Evolutionary conservation across 2,797 vertebrate genomes (phyloP).

Genomic region (Florisuga fusca): DNA sequence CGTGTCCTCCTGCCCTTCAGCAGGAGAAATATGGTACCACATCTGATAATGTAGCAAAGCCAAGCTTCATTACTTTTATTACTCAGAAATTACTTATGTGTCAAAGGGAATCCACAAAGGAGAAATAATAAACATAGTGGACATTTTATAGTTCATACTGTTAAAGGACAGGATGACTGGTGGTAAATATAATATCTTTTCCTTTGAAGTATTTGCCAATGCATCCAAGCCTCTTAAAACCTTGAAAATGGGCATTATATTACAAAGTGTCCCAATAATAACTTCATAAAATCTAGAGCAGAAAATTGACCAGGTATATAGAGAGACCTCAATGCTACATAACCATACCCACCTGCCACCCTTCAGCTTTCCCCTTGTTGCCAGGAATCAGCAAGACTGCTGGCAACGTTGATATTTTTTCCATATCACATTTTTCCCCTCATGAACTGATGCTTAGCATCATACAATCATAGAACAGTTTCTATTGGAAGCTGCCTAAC

Average conservation of each 20-base stretch:
- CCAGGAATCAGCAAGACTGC: not conserved
- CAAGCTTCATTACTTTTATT: slow-evolving; percentile 13
- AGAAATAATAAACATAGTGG: not conserved
- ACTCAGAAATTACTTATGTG: not conserved
- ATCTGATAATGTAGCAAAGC: not conserved
- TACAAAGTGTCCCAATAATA: not conserved
- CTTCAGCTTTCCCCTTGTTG: not conserved
- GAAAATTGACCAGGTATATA: not conserved
- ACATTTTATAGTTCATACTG: not conserved
- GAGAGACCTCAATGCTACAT: not conserved
- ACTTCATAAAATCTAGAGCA: not conserved
- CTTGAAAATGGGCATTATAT: not conserved
- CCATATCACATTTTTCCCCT: not conserved
- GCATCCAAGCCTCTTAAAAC: not conserved
- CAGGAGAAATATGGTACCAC: not conserved
- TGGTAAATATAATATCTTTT: not conserved
- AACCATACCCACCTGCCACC: not conserved
- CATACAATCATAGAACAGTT: not conserved
- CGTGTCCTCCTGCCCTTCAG: not conserved
- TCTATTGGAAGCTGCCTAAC: not conserved
- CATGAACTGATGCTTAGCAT: not conserved
- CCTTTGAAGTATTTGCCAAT: not conserved
- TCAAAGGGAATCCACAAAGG: not conserved
- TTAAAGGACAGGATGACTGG: not conserved
- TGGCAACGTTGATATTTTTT: not conserved